Base-by-base conservation (phyloP, 2,113 vertebrate species). In the Etia nguti region DNA sequence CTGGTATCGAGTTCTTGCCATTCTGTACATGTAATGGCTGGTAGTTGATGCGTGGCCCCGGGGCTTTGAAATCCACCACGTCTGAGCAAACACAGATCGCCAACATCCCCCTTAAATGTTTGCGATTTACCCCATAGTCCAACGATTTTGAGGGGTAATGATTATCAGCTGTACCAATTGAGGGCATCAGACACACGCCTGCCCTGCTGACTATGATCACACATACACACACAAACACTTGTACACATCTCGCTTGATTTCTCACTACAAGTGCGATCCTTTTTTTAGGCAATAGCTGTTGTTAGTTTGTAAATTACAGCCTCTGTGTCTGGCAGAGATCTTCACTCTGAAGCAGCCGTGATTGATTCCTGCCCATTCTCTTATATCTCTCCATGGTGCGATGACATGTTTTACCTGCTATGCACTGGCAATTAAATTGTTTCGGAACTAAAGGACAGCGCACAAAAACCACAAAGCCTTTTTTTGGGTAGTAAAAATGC, bases 141-240 rank as follows among this genome's bases (percentile, higher is more conserved):
- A 88, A 48, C 68, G 18, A 8, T 80, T 56, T 43, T 9, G 3
- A 31, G 86, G 59, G 84, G 80, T 94, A 94, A 95, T 92, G 86
- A 87, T 91, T 93, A 85, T 91, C 92, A 95, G 91, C 92, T 94
- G 92, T 54, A 86, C 75, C 87, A 89, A 88, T 80, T 24, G 34
- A 83, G 80, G 55, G 81, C 87, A 89, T 86, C 80, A 86, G 88
- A 90, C 92, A 83, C 88, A 90, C 56, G 80, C 83, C 84, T 68
- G 31, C 79, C 52, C 38, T 26, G 52, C n/a, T 8, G 15, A 86
- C 41, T 36, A 36, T 11, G 29, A 29, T 62, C 86, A 81, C 57
- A 85, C 68, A 91, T 68, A 84, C 6, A 91, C 80, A 84, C 13
- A 83, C 16, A 84, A 20, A 81, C 80, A 86, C 54, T 75, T 48